Percentiles rank a stretch among this genome's conserved stretches.
Evolutionary conservation across 1,140 invertebrate species (phyloP).

Genomic region (Drosophila cardini): DNA sequence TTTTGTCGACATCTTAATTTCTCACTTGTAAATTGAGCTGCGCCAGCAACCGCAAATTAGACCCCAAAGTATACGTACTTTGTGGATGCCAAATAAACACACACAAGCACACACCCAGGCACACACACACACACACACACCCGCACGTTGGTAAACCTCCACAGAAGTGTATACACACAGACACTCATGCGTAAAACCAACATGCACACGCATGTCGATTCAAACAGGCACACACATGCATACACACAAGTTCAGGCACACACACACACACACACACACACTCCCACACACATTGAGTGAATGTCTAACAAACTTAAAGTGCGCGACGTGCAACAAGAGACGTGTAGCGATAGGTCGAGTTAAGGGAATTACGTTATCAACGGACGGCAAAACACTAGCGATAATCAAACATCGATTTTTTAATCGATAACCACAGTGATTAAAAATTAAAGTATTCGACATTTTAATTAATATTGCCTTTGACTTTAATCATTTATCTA

Average conservation of each 20-base stretch:
- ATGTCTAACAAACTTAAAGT: constrained; percentile 48
- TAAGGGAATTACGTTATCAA: background rate
- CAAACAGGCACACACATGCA: background rate
- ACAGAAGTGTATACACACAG: constrained; percentile 24
- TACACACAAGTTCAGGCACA: background rate
- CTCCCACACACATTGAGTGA: constrained; percentile 3
- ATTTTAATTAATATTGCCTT: no score
- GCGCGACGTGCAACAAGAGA: constrained; percentile 5
- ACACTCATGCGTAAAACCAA: constrained; percentile 71
- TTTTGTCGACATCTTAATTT: constrained; percentile 80
- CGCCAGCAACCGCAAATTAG: constrained; percentile 80
- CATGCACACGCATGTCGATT: constrained; percentile 42
- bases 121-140: constrained; percentile 28
- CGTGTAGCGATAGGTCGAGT: constrained; percentile 1
- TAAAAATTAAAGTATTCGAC: constrained; percentile 6
- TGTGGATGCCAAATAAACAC: constrained; percentile 75
- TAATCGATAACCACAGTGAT: constrained; percentile 2
- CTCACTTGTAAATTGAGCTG: constrained; percentile 82
- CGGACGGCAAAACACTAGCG: background rate
- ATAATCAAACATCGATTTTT: background rate
- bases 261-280: constrained; percentile 22
- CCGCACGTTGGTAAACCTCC: constrained; percentile 21
- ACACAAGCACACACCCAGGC: constrained; percentile 17
- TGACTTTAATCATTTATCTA: no score
- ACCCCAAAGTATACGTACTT: constrained; percentile 81